Base-by-base conservation (phyloP, 2,888 invertebrate species). In the Cyrtodaria siliqua region DNA sequence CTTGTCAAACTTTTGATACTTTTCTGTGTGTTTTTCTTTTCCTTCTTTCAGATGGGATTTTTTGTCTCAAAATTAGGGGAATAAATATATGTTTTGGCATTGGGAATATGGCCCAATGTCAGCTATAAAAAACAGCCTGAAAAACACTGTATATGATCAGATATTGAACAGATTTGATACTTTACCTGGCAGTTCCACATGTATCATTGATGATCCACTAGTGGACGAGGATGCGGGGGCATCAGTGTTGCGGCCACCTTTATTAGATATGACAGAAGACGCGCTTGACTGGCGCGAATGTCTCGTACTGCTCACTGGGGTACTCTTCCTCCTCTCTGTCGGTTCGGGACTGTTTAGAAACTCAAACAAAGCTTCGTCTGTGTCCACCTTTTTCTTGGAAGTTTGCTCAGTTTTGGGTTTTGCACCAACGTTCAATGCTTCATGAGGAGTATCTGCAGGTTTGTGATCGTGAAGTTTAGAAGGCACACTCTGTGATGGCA, bases 301-400 rank as follows among this genome's bases (percentile, higher is more conserved):
- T 62, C 87, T 82, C 24, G 82, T 83, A 64, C 87, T 89, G 57
- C 85, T 87, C 14, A 73, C 78, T 18, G 87, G 85, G 20, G 85
- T 85, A n/a, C 76, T 77, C 61, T 83, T 85, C 20, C 70, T 79
- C 16, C 79, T 62, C 14, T 88, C 88, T n/a, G 79, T 62, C 23
- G 89, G 82, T 24, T 90, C 90, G 47, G 87, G 86, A 66, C 91
- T 92, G 84, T 94, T 94, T 26, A 94, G 83, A 87, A 93, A 93
- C 75, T 93, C 93, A 85, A 94, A 92, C 49, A 94, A 82, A 23
- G 93, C 93, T 33, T 93, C 93, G 79, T 93, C 93, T 52, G 91
- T 90, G 67, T 91, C 91, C 50, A 88, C 86, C 75, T 90, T 87
- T 55, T 87, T 88, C 53, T 83, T 86, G 6, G 42, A 56, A 0